Evolutionary conservation across 2,888 invertebrate genomes (phyloP).

Genomic region (Lymantria dispar): DNA sequence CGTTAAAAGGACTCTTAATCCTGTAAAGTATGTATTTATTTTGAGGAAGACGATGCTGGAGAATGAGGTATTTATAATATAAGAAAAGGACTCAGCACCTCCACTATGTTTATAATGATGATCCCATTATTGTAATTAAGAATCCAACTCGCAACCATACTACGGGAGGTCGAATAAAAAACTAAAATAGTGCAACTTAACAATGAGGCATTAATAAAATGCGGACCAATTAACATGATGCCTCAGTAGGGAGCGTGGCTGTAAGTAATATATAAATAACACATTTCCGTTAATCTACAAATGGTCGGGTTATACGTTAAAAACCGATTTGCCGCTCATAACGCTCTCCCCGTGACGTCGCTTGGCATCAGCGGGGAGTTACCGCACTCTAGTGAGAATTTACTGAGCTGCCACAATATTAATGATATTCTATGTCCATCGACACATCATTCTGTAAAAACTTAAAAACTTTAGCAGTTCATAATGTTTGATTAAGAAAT

Average conservation of each 20-base stretch:
- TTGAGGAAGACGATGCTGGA: conserved; percentile 7
- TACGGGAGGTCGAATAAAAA: conserved; percentile 44
- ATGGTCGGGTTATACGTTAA: conserved; percentile 59
- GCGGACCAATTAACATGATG: conserved; percentile 66
- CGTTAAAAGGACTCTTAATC: conserved; percentile 1
- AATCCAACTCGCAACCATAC: conserved; percentile 18
- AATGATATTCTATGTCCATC: conserved; percentile 29
- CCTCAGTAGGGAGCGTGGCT: conserved; percentile 58
- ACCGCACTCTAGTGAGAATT: conserved; percentile 42
- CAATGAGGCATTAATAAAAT: conserved; percentile 67
- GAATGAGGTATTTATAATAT: conserved; percentile 28
- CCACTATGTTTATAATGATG: conserved; percentile 27
- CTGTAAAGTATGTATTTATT: conserved; percentile 17
- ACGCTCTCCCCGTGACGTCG: conserved; percentile 53
- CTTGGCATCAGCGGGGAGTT: conserved; percentile 55
- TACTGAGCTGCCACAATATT: conserved; percentile 37
- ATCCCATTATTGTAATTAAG: conserved; percentile 41
- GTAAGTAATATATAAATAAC: conserved; percentile 69
- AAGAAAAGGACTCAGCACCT: conserved; percentile 37
- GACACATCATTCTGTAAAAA: conserved; percentile 17
- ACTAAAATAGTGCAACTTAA: conserved; percentile 44
- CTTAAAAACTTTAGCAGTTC: conserved; percentile 30
- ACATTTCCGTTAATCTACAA: conserved; percentile 59
- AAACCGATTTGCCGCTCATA: conserved; percentile 59
- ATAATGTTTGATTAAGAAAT: not conserved